These are phyloP conservation scores for Vombatus ursinus DNA, from an alignment of 2,113 vertebrate species.

Conservation along the genomic window DNA sequence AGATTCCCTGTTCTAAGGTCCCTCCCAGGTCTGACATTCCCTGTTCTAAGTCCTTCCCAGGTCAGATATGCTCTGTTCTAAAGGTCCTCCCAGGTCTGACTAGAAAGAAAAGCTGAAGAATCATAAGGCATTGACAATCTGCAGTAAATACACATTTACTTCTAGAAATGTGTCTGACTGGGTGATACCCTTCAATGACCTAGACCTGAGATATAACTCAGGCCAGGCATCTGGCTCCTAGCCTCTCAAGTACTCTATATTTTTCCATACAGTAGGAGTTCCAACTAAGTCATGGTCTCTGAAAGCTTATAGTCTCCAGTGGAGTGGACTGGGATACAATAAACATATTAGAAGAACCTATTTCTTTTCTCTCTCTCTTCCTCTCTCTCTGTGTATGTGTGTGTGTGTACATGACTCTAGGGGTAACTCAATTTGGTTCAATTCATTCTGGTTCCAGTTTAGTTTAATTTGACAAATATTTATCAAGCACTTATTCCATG, in stretches of 20 bases:
- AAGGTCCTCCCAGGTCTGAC: no score
- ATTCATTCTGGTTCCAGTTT: not conserved
- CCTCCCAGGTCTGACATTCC: no score
- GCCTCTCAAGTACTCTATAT: not conserved
- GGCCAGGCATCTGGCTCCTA: not conserved
- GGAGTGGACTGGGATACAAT: not conserved
- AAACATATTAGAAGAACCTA: not conserved
- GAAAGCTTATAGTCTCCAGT: not conserved
- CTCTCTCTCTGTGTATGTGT: not conserved
- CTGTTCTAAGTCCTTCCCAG: no score
- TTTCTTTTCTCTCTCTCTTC: not conserved
- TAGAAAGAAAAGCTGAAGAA: no score
- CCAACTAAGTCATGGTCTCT: not conserved
- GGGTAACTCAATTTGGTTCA: not conserved
- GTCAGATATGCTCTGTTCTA: no score
- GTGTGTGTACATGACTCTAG: not conserved
- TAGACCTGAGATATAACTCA: not conserved
- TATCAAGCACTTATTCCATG: not conserved
- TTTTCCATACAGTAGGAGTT: not conserved
- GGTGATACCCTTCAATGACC: not conserved
- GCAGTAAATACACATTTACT: no score
- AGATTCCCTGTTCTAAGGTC: no score
- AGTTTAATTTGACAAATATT: not conserved
- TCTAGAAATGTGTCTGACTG: not conserved
- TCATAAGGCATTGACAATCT: no score